Percentiles rank a stretch among this genome's conserved stretches.
Conservation (phyloP, 2,113 vertebrate genomes). For the Alligator sinensis region DNA sequence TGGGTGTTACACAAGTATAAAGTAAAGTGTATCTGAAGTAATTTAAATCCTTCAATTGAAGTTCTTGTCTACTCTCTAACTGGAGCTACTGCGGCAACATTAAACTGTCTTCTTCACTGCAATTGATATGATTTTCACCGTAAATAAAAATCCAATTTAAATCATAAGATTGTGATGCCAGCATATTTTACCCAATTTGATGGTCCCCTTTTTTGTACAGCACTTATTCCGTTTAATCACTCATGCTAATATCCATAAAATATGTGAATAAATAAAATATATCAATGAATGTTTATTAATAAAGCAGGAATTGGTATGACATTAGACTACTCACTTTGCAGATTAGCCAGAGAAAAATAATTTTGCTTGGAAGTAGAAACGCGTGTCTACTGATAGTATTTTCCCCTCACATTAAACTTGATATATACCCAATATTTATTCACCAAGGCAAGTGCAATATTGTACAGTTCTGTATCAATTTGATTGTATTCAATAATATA, state of each 20-base stretch:
- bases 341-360: not conserved
- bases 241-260: not conserved
- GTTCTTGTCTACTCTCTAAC: slow-evolving; percentile 11
- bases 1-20: not conserved
- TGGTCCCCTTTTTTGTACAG: not conserved
- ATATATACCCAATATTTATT: not conserved
- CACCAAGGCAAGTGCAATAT: not conserved
- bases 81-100: not conserved
- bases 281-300: not conserved
- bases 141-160: not conserved
- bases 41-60: slow-evolving; percentile 21
- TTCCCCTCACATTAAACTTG: not conserved
- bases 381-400: not conserved
- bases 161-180: not conserved
- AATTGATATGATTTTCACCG: not conserved
- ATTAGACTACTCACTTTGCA: not conserved
- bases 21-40: slow-evolving; percentile 2
- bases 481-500: not conserved
- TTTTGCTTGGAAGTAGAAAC: not conserved
- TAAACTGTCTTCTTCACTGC: not conserved
- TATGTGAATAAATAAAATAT: not conserved
- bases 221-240: not conserved
- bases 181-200: not conserved
- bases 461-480: not conserved
- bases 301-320: not conserved